Conservation (phyloP, 2,797 vertebrate species). For the Spea hammondii region DNA sequence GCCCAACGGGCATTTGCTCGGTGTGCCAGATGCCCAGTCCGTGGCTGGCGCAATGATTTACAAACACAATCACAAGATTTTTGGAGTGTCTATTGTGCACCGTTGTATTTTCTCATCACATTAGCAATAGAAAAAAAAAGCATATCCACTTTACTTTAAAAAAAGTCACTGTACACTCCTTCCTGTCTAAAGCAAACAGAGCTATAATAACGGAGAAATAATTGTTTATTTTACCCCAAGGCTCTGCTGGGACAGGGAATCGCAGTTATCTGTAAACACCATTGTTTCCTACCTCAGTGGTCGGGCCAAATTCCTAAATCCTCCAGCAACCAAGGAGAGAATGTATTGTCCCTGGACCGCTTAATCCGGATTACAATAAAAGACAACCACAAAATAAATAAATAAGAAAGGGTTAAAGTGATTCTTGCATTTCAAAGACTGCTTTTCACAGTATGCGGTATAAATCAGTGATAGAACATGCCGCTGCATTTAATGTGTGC, state of each 20-base stretch:
- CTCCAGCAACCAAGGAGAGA: slow-evolving; percentile 29
- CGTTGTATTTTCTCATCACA: too few relatives aligned
- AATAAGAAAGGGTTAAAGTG: slow-evolving; percentile 63
- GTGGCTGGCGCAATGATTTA: too few relatives aligned
- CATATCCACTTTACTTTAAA: too few relatives aligned
- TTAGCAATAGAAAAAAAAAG: too few relatives aligned
- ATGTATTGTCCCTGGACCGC: slow-evolving; percentile 55
- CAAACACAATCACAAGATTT: too few relatives aligned
- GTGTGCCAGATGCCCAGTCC: too few relatives aligned
- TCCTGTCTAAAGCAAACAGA: slow-evolving; percentile 1
- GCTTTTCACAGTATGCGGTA: slow-evolving; percentile 69
- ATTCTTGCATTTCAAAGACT: slow-evolving; percentile 66
- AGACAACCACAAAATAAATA: slow-evolving; percentile 55
- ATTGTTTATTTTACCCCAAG: slow-evolving; percentile 29
- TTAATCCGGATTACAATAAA: slow-evolving; percentile 67
- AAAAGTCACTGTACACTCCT: too few relatives aligned
- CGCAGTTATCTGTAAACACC: slow-evolving; percentile 58
- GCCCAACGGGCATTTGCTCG: too few relatives aligned
- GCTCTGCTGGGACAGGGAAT: not conserved
- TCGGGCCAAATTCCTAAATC: slow-evolving; percentile 22
- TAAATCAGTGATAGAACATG: slow-evolving; percentile 78
- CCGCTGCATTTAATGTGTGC: slow-evolving; percentile 70
- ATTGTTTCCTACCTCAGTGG: slow-evolving; percentile 42
- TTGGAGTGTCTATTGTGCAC: too few relatives aligned
- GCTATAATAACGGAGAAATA: not conserved